Evolutionary conservation across 1,140 invertebrate species (phyloP), one percentile per base, ranked within the genome.

Genomic region (Odontomachus brunneus): DNA sequence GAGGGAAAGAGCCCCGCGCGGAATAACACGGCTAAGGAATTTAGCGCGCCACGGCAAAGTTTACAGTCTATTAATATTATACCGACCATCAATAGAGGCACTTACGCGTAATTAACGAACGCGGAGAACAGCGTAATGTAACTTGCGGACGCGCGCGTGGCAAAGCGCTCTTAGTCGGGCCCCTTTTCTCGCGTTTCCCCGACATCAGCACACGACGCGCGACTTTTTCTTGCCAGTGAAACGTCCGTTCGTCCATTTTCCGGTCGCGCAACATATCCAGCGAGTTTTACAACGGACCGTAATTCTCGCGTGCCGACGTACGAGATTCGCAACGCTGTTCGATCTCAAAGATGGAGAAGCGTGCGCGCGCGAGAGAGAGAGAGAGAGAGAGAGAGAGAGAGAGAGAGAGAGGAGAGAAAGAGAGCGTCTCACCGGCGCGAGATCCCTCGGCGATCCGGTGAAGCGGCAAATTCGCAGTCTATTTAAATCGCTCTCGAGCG

Each of bases 401-500:
- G n/a, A n/a, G n/a, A n/a, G n/a, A n/a, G n/a, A n/a, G n/a, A n/a
- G n/a, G n/a, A n/a, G n/a, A n/a, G n/a, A n/a, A n/a, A n/a, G n/a
- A n/a, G n/a, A n/a, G n/a, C n/a, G n/a, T n/a, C 75, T 7, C 63
- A 14, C 78, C 44, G 38, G 24, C 3, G 24, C 38, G 4, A 9
- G 29, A 51, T 66, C 51, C 33, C 26, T 24, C 26, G n/a, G 44
- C 66, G 51, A 48, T 81, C 69, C 76, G 59, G 17, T 29, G 81
- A 60, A 49, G 65, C 72, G 26, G 85, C 84, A 62, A 83, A 83
- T 82, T 86, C 75, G 62, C 75, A 69, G 69, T 71, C 78, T 84
- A 84, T 88, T 88, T 74, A 81, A 87, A 88, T 88, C 85, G 86
- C 82, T 81, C 65, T 87, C 85, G 69, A 81, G 72, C 49, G 44